Conservation (phyloP, 2,113 vertebrate genomes). For the Lamprologus lemairii region DNA sequence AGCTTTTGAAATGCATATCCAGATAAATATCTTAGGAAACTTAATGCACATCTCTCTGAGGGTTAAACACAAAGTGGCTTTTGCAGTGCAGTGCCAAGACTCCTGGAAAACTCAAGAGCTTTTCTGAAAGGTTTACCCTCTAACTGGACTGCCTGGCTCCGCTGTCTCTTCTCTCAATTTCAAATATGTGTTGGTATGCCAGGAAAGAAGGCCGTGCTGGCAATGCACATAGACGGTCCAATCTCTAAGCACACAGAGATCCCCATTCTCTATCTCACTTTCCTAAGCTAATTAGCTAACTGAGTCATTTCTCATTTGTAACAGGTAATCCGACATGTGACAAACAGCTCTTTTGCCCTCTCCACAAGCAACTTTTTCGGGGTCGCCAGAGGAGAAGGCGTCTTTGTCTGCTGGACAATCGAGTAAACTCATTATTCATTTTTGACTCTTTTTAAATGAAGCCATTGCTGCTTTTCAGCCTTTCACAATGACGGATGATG, state of each 20-base stretch:
- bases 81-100: constrained; percentile 7
- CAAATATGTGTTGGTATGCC: not conserved
- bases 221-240: not conserved
- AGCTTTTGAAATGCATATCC: constrained; percentile 18
- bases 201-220: constrained; percentile 12
- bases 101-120: constrained; percentile 33
- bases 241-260: not conserved
- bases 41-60: constrained; percentile 2
- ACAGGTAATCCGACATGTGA: constrained; percentile 54
- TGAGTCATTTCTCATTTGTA: constrained; percentile 41
- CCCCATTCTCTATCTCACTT: not conserved
- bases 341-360: constrained; percentile 42
- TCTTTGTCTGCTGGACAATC: constrained; percentile 58
- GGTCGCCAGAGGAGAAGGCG: constrained; percentile 43
- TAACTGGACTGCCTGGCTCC: constrained; percentile 6
- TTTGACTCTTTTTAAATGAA: constrained; percentile 49
- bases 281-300: constrained; percentile 11
- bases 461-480: constrained; percentile 41
- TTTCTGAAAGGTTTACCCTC: constrained; percentile 30
- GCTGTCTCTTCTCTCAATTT: not conserved
- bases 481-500: constrained; percentile 42
- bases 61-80: constrained; percentile 26
- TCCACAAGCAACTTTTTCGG: constrained; percentile 24
- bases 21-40: constrained; percentile 47
- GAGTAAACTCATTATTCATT: constrained; percentile 62